phyloP scores from a whole-genome alignment of 1,140 invertebrate genomes.

The Uloborus diversus region DNA sequence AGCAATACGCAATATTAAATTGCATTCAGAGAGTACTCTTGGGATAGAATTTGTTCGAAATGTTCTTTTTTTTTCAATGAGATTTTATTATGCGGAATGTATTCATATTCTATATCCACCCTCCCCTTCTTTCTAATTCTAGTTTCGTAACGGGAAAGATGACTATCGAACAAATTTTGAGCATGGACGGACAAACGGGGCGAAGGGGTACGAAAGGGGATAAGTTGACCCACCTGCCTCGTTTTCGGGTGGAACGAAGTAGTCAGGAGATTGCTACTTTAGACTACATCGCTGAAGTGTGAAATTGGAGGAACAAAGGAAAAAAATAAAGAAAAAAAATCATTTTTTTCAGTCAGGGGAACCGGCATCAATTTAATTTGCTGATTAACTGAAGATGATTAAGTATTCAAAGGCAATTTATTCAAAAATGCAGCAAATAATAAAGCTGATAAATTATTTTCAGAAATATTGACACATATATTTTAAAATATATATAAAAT shows the following conservation, averaged over 20 bases:
- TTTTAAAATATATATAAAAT: no score
- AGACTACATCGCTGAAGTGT: no score
- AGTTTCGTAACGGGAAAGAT: slow-evolving; percentile 23
- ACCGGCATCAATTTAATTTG: no score
- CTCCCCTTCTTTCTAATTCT: not conserved
- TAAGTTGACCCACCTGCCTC: slow-evolving; percentile 8
- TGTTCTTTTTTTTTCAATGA: slow-evolving; percentile 15
- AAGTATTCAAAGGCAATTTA: no score
- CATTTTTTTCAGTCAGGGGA: no score
- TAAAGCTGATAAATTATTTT: no score
- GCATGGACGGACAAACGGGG: slow-evolving; percentile 37
- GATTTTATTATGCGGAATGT: not conserved
- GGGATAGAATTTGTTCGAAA: not conserved
- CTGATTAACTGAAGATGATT: no score
- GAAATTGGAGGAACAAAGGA: no score
- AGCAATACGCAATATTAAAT: slow-evolving; percentile 56
- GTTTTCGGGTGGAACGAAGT: not conserved
- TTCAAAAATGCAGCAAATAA: no score
- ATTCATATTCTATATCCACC: not conserved
- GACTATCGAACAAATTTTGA: slow-evolving; percentile 49
- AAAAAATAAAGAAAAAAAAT: no score
- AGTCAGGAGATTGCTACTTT: no score
- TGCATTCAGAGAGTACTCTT: slow-evolving; percentile 28
- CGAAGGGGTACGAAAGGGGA: not conserved
- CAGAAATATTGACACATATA: no score